Percentiles rank a stretch among this genome's conserved stretches.
Conservation (phyloP, 2,888 invertebrate genomes). For the Mongoloraphidia duomilia region DNA sequence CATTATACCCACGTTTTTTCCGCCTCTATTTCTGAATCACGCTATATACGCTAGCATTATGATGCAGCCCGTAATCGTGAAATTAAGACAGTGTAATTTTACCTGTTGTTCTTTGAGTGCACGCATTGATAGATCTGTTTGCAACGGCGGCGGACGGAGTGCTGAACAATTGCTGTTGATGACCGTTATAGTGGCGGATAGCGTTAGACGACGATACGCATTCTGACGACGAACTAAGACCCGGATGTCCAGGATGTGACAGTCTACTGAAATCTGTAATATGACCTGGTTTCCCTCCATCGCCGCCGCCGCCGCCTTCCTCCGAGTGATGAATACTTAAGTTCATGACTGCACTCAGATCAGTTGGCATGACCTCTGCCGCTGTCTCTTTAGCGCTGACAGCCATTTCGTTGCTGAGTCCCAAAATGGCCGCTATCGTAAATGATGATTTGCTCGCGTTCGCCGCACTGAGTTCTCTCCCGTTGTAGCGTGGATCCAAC, state of each 20-base stretch:
- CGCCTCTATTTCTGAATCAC: too few relatives aligned
- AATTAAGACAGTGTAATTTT: too few relatives aligned
- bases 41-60: too few relatives aligned
- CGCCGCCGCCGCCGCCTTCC: conserved; percentile 7
- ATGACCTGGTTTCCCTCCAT: conserved; percentile 11
- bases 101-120: too few relatives aligned
- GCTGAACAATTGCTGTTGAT: too few relatives aligned
- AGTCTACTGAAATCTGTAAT: conserved; percentile 24
- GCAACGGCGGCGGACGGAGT: too few relatives aligned
- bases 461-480: conserved; percentile 15
- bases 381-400: conserved; percentile 4
- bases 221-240: conserved; percentile 17
- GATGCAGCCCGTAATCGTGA: too few relatives aligned
- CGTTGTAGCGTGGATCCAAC: conserved; percentile 9
- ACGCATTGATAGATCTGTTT: too few relatives aligned
- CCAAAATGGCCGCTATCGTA: conserved; percentile 78
- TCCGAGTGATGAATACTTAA: conserved; percentile 35
- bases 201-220: too few relatives aligned
- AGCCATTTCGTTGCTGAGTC: conserved; percentile 39
- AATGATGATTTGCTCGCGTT: conserved; percentile 40
- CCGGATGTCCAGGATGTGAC: conserved; percentile 22
- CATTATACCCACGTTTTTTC: too few relatives aligned
- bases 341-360: conserved; percentile 32
- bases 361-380: conserved; percentile 22
- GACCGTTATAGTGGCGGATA: too few relatives aligned